These are phyloP conservation scores for Ctenomys sociabilis DNA, from an alignment of 2,113 vertebrate genomes.

Conservation along the genomic window DNA sequence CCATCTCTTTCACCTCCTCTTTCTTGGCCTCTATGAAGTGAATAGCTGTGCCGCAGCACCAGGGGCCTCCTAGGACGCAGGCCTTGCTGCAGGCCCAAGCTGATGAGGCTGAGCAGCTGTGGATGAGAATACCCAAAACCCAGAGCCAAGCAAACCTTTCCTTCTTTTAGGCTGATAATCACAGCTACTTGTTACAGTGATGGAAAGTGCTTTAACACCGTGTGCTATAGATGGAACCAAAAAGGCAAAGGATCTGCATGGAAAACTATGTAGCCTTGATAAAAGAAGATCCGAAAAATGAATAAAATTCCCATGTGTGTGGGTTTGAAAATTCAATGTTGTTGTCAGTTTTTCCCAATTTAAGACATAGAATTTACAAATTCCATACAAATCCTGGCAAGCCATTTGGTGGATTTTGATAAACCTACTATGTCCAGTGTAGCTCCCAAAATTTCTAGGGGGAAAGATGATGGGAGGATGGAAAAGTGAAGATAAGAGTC, in stretches of 20 bases:
- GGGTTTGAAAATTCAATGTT: not conserved
- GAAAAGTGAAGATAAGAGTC: too few species aligned
- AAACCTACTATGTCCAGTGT: too few species aligned
- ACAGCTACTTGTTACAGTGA: not conserved
- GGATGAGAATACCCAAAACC: not conserved
- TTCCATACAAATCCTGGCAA: not conserved
- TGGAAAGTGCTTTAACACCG: not conserved
- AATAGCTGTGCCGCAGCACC: not conserved
- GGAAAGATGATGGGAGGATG: too few species aligned
- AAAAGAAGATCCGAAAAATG: not conserved
- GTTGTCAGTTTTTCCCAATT: not conserved
- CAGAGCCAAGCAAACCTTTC: not conserved
- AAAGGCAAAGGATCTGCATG: not conserved
- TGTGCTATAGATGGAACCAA: not conserved
- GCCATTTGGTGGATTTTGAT: not conserved
- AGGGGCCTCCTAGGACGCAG: accelerated
- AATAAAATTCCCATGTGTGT: not conserved
- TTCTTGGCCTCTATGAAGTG: not conserved
- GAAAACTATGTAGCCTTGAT: not conserved
- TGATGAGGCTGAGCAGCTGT: not conserved
- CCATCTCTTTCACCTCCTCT: not conserved
- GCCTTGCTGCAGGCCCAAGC: not conserved
- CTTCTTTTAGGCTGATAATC: not conserved
- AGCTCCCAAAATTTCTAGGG: too few species aligned
- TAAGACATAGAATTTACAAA: not conserved